Percentiles rank a stretch among this genome's conserved stretches.
These are phyloP conservation scores for Macrostomum cliftonense DNA, from an alignment of 2,888 invertebrate species.

Conservation along the genomic window DNA sequence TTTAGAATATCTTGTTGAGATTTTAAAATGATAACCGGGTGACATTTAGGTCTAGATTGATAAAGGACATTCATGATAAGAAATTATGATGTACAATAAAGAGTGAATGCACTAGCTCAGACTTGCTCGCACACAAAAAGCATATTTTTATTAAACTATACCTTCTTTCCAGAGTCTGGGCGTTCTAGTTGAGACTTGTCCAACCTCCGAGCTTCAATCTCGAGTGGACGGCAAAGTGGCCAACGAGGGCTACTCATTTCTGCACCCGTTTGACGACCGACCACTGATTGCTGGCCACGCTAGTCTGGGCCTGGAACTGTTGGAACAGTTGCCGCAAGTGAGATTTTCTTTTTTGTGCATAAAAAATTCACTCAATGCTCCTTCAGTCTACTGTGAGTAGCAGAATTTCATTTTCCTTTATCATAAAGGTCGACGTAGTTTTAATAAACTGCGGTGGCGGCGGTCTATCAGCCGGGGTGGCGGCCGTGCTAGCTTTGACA, in stretches of 20 bases:
- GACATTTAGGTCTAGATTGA: too few species aligned
- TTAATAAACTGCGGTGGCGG: constrained; percentile 33
- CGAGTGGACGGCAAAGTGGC: constrained; percentile 18
- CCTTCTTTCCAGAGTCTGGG: constrained; percentile 19
- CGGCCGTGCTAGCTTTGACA: constrained; percentile 22
- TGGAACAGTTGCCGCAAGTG: constrained; percentile 21
- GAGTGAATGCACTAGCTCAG: too few species aligned
- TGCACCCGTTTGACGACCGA: constrained; percentile 29
- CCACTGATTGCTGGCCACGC: constrained; percentile 19
- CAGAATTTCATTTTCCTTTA: neutral
- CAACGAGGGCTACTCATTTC: constrained; percentile 17
- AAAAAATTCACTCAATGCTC: neutral
- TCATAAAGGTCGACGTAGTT: constrained; percentile 22
- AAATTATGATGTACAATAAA: too few species aligned
- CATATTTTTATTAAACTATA: neutral
- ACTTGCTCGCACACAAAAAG: too few species aligned
- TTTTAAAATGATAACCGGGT: too few species aligned
- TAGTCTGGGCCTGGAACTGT: constrained; percentile 25
- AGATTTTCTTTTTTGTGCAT: too few species aligned
- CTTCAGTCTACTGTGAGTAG: too few species aligned
- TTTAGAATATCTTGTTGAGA: too few species aligned
- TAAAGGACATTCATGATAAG: too few species aligned
- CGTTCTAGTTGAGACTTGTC: constrained; percentile 18
- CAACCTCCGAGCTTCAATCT: constrained; percentile 17
- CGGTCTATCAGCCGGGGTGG: constrained; percentile 27